Conservation (phyloP, 2,888 invertebrate genomes). For the Hemithea aestivaria region DNA sequence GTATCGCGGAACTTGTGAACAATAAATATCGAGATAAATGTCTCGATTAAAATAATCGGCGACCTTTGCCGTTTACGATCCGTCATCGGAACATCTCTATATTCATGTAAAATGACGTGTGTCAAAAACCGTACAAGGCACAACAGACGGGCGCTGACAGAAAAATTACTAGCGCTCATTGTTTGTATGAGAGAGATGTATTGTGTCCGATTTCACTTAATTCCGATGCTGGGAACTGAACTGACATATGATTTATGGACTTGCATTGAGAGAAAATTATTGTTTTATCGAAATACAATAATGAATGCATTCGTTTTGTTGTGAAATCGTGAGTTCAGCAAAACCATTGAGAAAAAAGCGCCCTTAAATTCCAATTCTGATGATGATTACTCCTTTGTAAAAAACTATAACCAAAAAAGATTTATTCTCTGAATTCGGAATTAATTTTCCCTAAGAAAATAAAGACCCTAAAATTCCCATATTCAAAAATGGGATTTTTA, state of each 20-base stretch:
- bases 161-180: conserved; percentile 56
- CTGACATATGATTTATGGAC: conserved; percentile 39
- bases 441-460: too few species aligned
- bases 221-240: conserved; percentile 38
- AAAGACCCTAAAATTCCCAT: too few species aligned
- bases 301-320: not conserved
- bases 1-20: conserved; percentile 58
- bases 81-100: conserved; percentile 60
- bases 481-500: too few species aligned
- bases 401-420: too few species aligned
- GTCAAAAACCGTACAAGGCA: conserved; percentile 46
- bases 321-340: too few species aligned
- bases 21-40: conserved; percentile 66
- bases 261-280: conserved; percentile 31
- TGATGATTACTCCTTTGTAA: too few species aligned
- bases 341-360: too few species aligned
- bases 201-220: conserved; percentile 45
- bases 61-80: conserved; percentile 57
- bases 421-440: too few species aligned
- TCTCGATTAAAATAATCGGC: conserved; percentile 70
- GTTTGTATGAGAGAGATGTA: conserved; percentile 52
- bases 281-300: conserved; percentile 20
- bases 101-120: conserved; percentile 57
- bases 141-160: conserved; percentile 48
- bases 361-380: too few species aligned